Evolutionary conservation across 2,797 vertebrate species (phyloP).

Genomic region (Pseudochirops corinnae): DNA sequence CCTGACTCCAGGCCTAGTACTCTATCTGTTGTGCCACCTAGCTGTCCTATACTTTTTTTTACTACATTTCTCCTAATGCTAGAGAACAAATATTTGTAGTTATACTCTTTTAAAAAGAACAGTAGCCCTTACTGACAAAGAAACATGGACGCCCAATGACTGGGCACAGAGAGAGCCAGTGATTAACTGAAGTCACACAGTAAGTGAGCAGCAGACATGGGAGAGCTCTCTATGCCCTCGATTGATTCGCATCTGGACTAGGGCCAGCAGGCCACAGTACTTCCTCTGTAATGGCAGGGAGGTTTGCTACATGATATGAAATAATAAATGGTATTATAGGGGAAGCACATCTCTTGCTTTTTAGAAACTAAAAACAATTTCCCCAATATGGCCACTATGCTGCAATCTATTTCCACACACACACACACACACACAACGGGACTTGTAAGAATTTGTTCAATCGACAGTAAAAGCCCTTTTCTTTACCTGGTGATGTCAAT

Average conservation of each 20-base stretch:
- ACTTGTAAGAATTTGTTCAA: conserved; percentile 66
- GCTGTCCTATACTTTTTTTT: neutral
- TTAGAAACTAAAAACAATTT: conserved; percentile 62
- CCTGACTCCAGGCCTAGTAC: neutral
- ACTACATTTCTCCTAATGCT: neutral
- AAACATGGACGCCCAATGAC: neutral
- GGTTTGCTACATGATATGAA: conserved; percentile 61
- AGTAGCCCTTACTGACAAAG: neutral
- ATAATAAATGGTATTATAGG: conserved; percentile 51
- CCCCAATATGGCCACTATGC: conserved; percentile 39
- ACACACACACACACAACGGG: neutral
- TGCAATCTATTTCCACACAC: conserved; percentile 61
- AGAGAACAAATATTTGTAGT: neutral
- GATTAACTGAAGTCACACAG: neutral
- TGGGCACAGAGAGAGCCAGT: neutral
- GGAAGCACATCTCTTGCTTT: conserved; percentile 48
- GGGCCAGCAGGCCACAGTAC: neutral
- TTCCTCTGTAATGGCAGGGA: conserved; percentile 55
- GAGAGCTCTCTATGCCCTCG: neutral
- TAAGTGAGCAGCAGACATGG: neutral
- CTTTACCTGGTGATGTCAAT: conserved; percentile 78
- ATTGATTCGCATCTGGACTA: rapidly evolving
- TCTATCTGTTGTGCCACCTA: neutral
- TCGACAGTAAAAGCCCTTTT: conserved; percentile 73
- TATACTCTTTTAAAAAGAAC: neutral